phyloP scores from a whole-genome alignment of 2,888 invertebrate species.

The Alloscopus bannaensis region DNA sequence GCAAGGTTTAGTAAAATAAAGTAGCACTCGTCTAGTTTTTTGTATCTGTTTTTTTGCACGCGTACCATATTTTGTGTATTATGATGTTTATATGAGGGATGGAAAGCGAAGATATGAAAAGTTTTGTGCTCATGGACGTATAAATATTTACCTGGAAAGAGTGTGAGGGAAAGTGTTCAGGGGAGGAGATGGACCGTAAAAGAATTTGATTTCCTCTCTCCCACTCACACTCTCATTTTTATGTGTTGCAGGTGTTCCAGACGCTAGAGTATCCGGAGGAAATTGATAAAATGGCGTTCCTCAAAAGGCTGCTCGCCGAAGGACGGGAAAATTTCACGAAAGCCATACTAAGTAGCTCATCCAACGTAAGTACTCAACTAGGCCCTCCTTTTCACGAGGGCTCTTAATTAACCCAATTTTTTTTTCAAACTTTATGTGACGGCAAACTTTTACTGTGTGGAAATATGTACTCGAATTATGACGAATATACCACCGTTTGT shows the following conservation, averaged over 20 bases:
- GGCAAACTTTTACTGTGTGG: no score
- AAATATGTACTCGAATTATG: no score
- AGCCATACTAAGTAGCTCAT: slow-evolving; percentile 79
- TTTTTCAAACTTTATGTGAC: no score
- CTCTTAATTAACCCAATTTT: no score
- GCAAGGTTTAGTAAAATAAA: no score
- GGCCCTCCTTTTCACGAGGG: not conserved
- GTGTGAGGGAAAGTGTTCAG: not conserved
- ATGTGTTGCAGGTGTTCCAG: slow-evolving; percentile 81
- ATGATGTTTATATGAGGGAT: no score
- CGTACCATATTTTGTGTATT: no score
- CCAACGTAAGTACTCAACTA: slow-evolving; percentile 52
- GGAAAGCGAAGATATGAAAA: slow-evolving; percentile 1
- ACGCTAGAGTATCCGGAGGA: slow-evolving; percentile 87
- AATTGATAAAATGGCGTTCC: slow-evolving; percentile 79
- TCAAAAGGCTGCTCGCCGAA: slow-evolving; percentile 76
- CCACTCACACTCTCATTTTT: slow-evolving; percentile 36
- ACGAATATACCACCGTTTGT: no score
- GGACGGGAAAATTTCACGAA: slow-evolving; percentile 80
- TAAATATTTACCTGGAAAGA: slow-evolving; percentile 1
- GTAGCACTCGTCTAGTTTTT: no score
- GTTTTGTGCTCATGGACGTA: no score
- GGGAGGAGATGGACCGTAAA: not conserved
- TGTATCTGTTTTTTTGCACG: no score
- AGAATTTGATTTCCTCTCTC: slow-evolving; percentile 13